These are phyloP conservation scores for Alaudala cheleensis DNA, from an alignment of 2,113 vertebrate species.

Conservation along the genomic window DNA sequence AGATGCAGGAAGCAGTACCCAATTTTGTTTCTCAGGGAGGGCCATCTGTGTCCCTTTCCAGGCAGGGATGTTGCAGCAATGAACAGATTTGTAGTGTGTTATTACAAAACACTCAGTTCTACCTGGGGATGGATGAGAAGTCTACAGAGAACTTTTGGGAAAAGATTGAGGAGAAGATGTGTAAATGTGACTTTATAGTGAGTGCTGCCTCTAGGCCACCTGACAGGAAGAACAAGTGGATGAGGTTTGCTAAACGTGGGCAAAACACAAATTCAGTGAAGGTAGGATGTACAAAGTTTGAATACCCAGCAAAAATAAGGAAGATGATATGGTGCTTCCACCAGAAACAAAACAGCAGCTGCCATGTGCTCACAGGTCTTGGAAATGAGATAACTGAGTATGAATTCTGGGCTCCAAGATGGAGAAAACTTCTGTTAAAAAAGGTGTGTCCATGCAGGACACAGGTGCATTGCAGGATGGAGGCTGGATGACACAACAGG, in stretches of 20 bases:
- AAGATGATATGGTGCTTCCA: neutral
- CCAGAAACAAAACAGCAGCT: neutral
- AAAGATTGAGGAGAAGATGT: neutral
- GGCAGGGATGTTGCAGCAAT: neutral
- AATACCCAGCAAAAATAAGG: neutral
- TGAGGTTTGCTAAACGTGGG: too few species aligned
- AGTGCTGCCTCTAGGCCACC: neutral
- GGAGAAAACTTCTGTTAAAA: neutral
- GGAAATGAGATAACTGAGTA: neutral
- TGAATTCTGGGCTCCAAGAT: neutral
- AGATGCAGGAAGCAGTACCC: neutral
- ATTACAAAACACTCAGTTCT: neutral
- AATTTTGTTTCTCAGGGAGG: neutral
- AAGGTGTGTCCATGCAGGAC: neutral
- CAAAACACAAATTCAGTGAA: neutral
- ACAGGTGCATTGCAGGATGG: neutral
- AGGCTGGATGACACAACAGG: neutral
- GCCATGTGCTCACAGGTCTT: neutral
- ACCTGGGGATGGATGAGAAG: neutral
- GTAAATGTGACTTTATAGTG: neutral
- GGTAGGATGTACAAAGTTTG: neutral
- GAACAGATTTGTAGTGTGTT: neutral
- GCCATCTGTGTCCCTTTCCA: neutral
- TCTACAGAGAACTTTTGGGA: neutral
- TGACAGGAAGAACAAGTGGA: neutral